Percentiles rank a stretch among this genome's conserved stretches.
Evolutionary conservation across 2,797 vertebrate genomes (phyloP).

Genomic region (Girardinus metallicus): DNA sequence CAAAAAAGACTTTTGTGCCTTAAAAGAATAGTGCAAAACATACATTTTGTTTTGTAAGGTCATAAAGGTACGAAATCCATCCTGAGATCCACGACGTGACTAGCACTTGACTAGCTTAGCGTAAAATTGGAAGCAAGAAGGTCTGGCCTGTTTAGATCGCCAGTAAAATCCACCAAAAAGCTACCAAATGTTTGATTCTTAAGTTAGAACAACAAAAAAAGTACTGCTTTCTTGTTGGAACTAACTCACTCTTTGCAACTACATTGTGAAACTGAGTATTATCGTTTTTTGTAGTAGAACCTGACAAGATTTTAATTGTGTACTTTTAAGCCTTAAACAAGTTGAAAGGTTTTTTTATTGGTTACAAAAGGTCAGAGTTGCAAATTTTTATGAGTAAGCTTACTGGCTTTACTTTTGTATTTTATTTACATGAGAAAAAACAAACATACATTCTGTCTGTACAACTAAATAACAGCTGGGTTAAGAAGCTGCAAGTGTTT

Average conservation of each 20-base stretch:
- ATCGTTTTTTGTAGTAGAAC: neutral
- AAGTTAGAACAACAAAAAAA: neutral
- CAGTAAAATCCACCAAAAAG: conserved; percentile 1
- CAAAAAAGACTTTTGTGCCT: conserved; percentile 18
- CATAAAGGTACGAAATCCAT: neutral
- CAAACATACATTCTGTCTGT: neutral
- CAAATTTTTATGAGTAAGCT: neutral
- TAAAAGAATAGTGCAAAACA: neutral
- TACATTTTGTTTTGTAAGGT: neutral
- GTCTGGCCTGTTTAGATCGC: neutral
- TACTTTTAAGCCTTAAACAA: neutral
- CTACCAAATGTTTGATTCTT: neutral
- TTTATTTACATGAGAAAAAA: neutral
- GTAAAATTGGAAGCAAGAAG: neutral
- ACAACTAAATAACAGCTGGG: neutral
- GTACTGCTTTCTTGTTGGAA: neutral
- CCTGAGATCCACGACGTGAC: neutral
- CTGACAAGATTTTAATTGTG: too few species aligned
- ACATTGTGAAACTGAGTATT: neutral
- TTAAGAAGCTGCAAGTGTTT: neutral
- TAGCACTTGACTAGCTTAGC: conserved; percentile 5
- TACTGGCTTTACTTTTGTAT: neutral
- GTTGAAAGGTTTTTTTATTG: neutral
- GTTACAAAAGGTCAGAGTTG: neutral
- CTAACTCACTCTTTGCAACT: too few species aligned